A percentile compares a stretch with the other conserved stretches of the same genome.
Conservation (phyloP, 2,113 vertebrate genomes). For the Prietella phreatophila region DNA sequence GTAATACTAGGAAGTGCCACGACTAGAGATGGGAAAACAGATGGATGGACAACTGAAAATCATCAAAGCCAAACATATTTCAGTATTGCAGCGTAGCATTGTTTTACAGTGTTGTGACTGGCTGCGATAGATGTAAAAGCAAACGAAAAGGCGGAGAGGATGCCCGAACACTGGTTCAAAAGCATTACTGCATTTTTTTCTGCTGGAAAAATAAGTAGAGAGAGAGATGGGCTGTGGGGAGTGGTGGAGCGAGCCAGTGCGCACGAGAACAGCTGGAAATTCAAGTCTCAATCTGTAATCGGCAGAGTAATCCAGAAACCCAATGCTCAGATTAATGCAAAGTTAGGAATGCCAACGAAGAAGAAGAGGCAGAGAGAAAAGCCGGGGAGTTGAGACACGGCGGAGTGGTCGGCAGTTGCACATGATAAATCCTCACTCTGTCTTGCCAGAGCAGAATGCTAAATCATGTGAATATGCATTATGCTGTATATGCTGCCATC, state of each 20-base stretch:
- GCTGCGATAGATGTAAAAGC: slow-evolving; percentile 19
- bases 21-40: too few species aligned
- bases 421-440: slow-evolving; percentile 14
- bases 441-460: not conserved
- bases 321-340: slow-evolving; percentile 77
- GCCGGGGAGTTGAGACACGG: slow-evolving; percentile 42
- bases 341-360: slow-evolving; percentile 50
- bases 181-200: not conserved
- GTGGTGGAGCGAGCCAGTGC: slow-evolving; percentile 51
- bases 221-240: slow-evolving; percentile 20
- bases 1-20: not conserved
- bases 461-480: slow-evolving; percentile 6
- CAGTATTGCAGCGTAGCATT: not conserved
- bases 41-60: not conserved
- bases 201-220: not conserved
- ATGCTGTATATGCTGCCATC: slow-evolving; percentile 17
- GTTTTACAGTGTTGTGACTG: not conserved
- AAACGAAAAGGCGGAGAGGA: slow-evolving; percentile 48
- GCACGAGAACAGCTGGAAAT: slow-evolving; percentile 56
- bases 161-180: slow-evolving; percentile 29
- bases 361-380: slow-evolving; percentile 39
- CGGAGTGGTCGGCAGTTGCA: slow-evolving; percentile 39
- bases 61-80: not conserved
- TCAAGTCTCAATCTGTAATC: slow-evolving; percentile 74
- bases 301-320: slow-evolving; percentile 73